A percentile compares a stretch with the other conserved stretches of the same genome.
These are phyloP conservation scores for Lepilemur septentrionalis DNA, from an alignment of 2,797 vertebrate genomes.

Conservation along the genomic window DNA sequence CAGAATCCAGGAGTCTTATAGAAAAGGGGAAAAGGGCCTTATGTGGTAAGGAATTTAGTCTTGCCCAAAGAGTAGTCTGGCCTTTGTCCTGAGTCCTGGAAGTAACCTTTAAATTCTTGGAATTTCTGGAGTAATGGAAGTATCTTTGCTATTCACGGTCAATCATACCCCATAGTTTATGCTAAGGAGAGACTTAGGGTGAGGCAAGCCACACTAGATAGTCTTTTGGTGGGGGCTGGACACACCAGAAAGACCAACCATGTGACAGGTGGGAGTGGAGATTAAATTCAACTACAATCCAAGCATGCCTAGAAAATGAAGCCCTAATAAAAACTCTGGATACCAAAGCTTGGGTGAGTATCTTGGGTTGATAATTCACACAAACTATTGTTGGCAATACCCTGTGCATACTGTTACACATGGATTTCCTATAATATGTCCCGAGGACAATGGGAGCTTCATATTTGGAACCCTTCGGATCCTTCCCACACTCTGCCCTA, in stretches of 20 bases:
- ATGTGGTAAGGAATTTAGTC: not conserved
- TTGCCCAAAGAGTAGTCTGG: not conserved
- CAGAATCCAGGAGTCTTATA: conserved; percentile 8
- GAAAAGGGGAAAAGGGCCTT: not conserved
- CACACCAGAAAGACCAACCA: not conserved
- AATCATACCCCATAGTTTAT: not conserved
- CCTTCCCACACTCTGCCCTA: not conserved
- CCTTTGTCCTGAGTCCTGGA: not conserved
- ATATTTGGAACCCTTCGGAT: not conserved
- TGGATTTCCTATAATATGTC: not conserved
- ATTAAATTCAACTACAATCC: not conserved
- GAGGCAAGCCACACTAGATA: not conserved
- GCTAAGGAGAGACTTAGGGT: not conserved
- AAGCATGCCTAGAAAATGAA: not conserved
- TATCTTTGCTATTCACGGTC: conserved; percentile 1
- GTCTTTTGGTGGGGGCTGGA: not conserved
- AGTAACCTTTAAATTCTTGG: not conserved
- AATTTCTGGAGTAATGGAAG: not conserved
- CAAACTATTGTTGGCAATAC: not conserved
- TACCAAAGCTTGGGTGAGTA: not conserved
- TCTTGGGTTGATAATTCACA: not conserved
- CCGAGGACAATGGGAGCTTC: not conserved
- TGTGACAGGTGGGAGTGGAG: not conserved
- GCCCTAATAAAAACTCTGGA: not conserved
- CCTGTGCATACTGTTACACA: not conserved